Percentiles rank a stretch among this genome's conserved stretches.
Evolutionary conservation across 2,888 invertebrate species (phyloP).

Genomic region (Tenthredo mesomela): DNA sequence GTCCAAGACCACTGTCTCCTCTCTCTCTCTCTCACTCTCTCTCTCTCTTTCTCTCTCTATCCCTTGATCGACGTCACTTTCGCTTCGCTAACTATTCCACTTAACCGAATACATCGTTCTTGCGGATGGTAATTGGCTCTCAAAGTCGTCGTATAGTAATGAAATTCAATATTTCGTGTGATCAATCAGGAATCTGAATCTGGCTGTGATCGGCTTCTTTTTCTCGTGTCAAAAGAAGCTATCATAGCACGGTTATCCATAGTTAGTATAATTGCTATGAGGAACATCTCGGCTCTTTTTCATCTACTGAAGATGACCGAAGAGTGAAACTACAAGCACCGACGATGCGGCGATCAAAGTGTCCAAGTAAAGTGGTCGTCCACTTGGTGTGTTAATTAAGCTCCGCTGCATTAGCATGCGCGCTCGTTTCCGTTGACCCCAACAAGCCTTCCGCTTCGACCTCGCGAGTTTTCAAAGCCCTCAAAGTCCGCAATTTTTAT

Average conservation of each 20-base stretch:
- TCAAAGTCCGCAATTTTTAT: constrained; percentile 47
- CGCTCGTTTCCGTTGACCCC: constrained; percentile 30
- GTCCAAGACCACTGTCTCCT: constrained; percentile 5
- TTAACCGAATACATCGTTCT: constrained; percentile 15
- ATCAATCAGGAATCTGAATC: constrained; percentile 6
- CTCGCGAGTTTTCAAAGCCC: constrained; percentile 26
- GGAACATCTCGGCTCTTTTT: neutral
- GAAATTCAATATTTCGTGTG: neutral
- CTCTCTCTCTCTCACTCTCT: neutral
- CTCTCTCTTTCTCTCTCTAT: neutral
- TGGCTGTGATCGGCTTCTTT: neutral
- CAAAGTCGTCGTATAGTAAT: neutral
- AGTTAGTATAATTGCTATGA: neutral
- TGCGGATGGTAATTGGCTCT: constrained; percentile 30
- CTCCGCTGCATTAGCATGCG: constrained; percentile 43
- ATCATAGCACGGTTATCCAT: neutral
- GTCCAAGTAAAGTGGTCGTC: constrained; percentile 36
- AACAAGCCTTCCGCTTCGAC: constrained; percentile 1
- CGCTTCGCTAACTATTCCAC: constrained; percentile 54
- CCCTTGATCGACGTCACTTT: constrained; percentile 49
- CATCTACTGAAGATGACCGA: constrained; percentile 3
- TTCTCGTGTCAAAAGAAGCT: neutral
- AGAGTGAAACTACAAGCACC: constrained; percentile 14
- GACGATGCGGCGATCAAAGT: constrained; percentile 25
- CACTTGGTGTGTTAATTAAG: constrained; percentile 49